These are phyloP conservation scores for Formica selysi DNA, from an alignment of 1,140 invertebrate species.

Conservation along the genomic window DNA sequence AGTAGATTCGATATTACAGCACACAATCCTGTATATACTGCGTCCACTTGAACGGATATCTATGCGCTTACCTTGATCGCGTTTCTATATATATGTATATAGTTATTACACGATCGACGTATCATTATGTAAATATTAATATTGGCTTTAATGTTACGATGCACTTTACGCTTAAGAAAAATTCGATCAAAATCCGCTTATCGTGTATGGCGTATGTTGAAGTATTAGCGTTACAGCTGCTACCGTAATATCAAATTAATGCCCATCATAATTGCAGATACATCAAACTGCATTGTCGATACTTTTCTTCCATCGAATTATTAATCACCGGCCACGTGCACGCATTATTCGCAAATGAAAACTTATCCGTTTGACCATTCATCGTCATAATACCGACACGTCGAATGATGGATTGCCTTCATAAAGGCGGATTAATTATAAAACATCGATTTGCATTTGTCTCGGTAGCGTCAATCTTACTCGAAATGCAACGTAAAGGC, in stretches of 20 bases:
- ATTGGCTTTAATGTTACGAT: conserved; percentile 1
- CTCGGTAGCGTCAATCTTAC: conserved; percentile 37
- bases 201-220: conserved; percentile 4
- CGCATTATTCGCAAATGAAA: conserved; percentile 57
- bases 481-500: conserved; percentile 33
- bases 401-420: conserved; percentile 53
- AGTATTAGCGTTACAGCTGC: conserved; percentile 33
- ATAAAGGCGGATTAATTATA: conserved; percentile 55
- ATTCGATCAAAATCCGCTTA: conserved; percentile 23
- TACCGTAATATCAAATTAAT: conserved; percentile 48
- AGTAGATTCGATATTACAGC: conserved; percentile 47
- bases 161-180: conserved; percentile 31
- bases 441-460: conserved; percentile 61
- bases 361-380: conserved; percentile 61
- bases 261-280: conserved; percentile 58
- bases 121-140: conserved; percentile 32
- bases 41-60: conserved; percentile 43
- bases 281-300: conserved; percentile 62
- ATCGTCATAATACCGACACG: conserved; percentile 61
- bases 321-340: conserved; percentile 38
- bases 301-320: conserved; percentile 60
- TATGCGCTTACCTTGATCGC: conserved; percentile 32
- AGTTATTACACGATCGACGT: not conserved
- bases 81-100: not conserved
- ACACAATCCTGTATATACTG: conserved; percentile 3